Percentiles rank a stretch among this genome's conserved stretches.
Conservation (phyloP, 2,888 invertebrate species). For the Parnassius smintheus region DNA sequence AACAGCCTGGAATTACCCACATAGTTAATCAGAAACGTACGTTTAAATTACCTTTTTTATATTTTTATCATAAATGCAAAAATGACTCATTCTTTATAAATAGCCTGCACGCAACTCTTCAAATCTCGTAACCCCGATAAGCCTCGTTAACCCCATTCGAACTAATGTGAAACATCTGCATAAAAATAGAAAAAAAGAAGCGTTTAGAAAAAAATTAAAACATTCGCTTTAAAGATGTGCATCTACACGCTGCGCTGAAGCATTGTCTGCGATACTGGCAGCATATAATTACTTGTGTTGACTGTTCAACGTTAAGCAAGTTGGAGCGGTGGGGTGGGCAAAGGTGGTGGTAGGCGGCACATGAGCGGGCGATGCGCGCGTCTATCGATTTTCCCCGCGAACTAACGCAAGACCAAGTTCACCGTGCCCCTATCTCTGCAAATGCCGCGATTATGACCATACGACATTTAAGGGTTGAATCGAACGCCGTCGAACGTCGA, state of each 20-base stretch:
- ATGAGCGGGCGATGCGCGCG: constrained; percentile 58
- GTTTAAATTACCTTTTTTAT: too few species aligned
- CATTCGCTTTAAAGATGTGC: constrained; percentile 1
- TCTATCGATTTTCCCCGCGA: constrained; percentile 67
- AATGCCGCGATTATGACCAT: constrained; percentile 47
- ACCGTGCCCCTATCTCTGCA: constrained; percentile 40
- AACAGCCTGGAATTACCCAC: too few species aligned
- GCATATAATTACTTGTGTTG: constrained; percentile 33
- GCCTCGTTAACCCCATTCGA: constrained; percentile 1
- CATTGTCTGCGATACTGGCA: constrained; percentile 34
- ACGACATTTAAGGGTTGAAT: constrained; percentile 16
- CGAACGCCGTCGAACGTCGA: not conserved
- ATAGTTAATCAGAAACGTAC: too few species aligned
- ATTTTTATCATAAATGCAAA: too few species aligned
- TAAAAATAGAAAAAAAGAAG: not conserved
- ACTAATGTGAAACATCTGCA: constrained; percentile 15
- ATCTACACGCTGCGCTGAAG: constrained; percentile 12
- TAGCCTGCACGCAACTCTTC: too few species aligned
- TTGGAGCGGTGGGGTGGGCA: constrained; percentile 43
- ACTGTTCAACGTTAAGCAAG: constrained; percentile 42
- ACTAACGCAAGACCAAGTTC: constrained; percentile 26
- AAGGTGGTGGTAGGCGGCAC: constrained; percentile 29
- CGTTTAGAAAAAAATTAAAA: not conserved
- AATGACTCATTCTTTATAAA: too few species aligned
- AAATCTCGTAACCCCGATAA: not conserved